Conservation (phyloP, 2,888 invertebrate species). For the Mythimna albipuncta region DNA sequence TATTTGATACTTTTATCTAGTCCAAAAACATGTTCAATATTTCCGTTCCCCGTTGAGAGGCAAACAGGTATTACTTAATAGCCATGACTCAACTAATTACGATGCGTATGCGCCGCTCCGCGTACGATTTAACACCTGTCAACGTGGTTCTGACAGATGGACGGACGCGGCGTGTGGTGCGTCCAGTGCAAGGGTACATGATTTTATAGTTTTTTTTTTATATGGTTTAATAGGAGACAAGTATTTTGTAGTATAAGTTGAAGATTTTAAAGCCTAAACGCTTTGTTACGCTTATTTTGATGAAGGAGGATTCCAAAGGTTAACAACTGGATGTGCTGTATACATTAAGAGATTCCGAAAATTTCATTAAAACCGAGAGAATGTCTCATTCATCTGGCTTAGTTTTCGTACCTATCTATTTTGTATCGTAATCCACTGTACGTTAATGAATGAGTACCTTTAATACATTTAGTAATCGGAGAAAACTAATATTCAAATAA, state of each 20-base stretch:
- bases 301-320: not conserved
- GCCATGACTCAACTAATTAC: constrained; percentile 84
- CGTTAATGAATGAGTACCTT: too few species aligned
- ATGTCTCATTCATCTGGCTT: too few species aligned
- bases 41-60: constrained; percentile 33
- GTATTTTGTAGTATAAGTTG: not conserved
- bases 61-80: constrained; percentile 77
- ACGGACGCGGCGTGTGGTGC: constrained; percentile 74
- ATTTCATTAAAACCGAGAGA: too few species aligned
- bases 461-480: too few species aligned
- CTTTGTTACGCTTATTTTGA: not conserved
- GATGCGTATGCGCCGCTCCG: constrained; percentile 73
- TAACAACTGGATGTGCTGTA: too few species aligned
- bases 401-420: too few species aligned
- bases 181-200: constrained; percentile 51
- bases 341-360: too few species aligned
- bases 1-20: not conserved
- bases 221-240: constrained; percentile 25
- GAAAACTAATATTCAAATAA: too few species aligned
- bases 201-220: constrained; percentile 20
- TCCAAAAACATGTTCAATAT: constrained; percentile 22
- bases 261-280: not conserved
- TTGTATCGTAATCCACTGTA: too few species aligned
- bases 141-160: constrained; percentile 80
- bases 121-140: constrained; percentile 87